Evolutionary conservation across 2,888 invertebrate genomes (phyloP).

Genomic region (Capitulum mitella): DNA sequence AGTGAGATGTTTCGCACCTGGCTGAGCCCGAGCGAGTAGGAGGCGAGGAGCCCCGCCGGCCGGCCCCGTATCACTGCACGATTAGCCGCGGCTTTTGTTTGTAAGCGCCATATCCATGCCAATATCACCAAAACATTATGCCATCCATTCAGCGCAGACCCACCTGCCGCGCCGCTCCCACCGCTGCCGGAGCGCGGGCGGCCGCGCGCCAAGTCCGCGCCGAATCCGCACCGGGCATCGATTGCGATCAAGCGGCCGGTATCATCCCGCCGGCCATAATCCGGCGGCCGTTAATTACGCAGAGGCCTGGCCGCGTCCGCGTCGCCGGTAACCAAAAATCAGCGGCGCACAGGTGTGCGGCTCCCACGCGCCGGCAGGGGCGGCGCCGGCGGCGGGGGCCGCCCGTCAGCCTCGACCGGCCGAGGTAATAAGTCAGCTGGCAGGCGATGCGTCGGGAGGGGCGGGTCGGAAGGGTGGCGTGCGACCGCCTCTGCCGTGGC

Average conservation of each 20-base stretch:
- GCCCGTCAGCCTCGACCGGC: not conserved
- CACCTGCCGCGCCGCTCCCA: not conserved
- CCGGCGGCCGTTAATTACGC: slow-evolving; percentile 4
- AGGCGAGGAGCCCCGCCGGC: no score
- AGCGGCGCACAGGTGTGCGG: not conserved
- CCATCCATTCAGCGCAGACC: not conserved
- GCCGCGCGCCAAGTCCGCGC: not conserved
- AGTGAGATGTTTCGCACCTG: no score
- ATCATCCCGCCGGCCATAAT: not conserved
- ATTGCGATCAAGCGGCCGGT: slow-evolving; percentile 2
- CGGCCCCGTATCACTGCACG: not conserved
- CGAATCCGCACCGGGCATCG: not conserved
- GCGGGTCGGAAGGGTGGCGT: not conserved
- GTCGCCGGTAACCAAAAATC: slow-evolving; percentile 15
- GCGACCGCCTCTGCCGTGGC: not conserved
- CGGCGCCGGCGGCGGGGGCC: not conserved
- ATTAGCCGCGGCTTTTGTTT: slow-evolving; percentile 6
- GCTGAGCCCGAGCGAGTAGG: no score
- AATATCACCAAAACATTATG: slow-evolving; percentile 11
- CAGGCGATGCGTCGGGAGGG: not conserved
- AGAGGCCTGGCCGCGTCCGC: not conserved
- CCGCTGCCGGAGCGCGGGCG: not conserved
- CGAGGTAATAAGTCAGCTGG: not conserved
- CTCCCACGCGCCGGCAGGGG: not conserved
- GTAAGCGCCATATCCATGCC: slow-evolving; percentile 20